Percentiles rank a stretch among this genome's conserved stretches.
These are phyloP conservation scores for Psammodynastes pulverulentus DNA, from an alignment of 2,113 vertebrate genomes.

Conservation along the genomic window DNA sequence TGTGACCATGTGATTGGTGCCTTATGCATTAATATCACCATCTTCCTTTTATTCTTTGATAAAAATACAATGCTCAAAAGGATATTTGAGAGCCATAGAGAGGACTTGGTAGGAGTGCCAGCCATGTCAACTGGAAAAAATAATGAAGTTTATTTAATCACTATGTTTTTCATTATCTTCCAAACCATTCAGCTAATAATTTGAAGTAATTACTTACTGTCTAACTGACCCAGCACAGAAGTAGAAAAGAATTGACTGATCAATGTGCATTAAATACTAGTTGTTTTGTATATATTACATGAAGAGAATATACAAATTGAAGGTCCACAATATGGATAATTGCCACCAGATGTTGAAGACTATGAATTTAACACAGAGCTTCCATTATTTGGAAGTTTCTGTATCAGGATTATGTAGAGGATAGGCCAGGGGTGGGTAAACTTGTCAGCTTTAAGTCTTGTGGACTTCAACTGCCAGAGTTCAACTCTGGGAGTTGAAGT, in stretches of 20 bases:
- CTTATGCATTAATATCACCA: not conserved
- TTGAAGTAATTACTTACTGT: not conserved
- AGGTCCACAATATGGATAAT: not conserved
- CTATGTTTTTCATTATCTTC: constrained; percentile 7
- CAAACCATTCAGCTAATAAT: not conserved
- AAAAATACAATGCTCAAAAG: not conserved
- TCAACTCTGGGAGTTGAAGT: too few species aligned
- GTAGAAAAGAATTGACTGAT: not conserved
- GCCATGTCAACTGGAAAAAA: not conserved
- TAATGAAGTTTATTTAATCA: constrained; percentile 16
- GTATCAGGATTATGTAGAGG: not conserved
- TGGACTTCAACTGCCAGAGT: too few species aligned
- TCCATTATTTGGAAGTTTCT: not conserved
- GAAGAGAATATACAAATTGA: not conserved
- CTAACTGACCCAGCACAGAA: not conserved
- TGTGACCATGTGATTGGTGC: not conserved
- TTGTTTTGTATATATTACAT: not conserved
- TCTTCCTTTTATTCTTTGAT: not conserved
- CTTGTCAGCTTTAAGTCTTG: too few species aligned
- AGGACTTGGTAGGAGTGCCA: not conserved
- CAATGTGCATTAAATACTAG: not conserved
- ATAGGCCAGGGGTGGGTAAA: too few species aligned
- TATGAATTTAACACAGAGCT: not conserved
- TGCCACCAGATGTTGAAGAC: not conserved
- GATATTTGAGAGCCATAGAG: not conserved